Percentiles rank a stretch among this genome's conserved stretches.
Evolutionary conservation across 2,888 invertebrate species (phyloP).

Genomic region (Pterostichus niger): DNA sequence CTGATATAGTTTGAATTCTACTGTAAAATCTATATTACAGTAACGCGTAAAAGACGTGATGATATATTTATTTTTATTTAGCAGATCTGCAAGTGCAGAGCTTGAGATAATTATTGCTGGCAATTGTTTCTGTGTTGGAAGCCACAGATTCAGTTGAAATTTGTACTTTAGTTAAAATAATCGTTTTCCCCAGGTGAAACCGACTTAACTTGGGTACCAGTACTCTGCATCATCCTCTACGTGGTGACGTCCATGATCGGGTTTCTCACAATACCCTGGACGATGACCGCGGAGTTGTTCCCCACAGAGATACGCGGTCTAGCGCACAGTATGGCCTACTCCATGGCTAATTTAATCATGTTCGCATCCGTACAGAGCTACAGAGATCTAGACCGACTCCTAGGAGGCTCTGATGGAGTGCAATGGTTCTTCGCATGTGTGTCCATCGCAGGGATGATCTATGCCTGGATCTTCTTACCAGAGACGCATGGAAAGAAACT

Average conservation of each 20-base stretch:
- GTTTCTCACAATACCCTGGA: slow-evolving; percentile 82
- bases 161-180: no score
- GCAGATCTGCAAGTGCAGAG: no score
- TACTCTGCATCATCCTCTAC: slow-evolving; percentile 79
- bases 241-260: slow-evolving; percentile 82
- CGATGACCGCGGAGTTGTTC: slow-evolving; percentile 83
- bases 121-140: no score
- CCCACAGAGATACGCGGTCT: slow-evolving; percentile 81
- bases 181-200: slow-evolving; percentile 71
- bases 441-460: slow-evolving; percentile 75
- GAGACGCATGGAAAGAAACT: slow-evolving; percentile 78
- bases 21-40: no score
- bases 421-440: slow-evolving; percentile 80
- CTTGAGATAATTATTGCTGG: no score
- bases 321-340: slow-evolving; percentile 81
- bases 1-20: no score
- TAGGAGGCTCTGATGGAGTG: slow-evolving; percentile 78
- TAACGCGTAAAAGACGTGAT: no score
- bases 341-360: slow-evolving; percentile 80
- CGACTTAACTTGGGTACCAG: slow-evolving; percentile 77
- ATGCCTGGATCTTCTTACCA: slow-evolving; percentile 77
- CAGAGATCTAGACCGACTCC: slow-evolving; percentile 72
- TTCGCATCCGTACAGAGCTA: slow-evolving; percentile 80
- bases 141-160: no score
- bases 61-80: no score